phyloP scores from a whole-genome alignment of 2,888 invertebrate species.

The Leptothorax acervorum region DNA sequence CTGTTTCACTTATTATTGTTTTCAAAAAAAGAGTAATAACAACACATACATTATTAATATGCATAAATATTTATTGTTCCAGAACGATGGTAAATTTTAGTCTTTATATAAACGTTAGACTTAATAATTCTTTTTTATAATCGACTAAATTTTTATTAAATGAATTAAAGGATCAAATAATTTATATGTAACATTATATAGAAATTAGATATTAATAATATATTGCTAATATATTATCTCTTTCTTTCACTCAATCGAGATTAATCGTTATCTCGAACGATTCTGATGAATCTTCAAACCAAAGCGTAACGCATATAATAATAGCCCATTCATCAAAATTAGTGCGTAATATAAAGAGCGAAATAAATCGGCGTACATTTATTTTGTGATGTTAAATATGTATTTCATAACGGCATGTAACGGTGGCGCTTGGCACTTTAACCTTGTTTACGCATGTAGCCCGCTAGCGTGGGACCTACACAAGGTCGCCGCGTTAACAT shows the following conservation, averaged over 20 bases:
- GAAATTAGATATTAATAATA: background rate
- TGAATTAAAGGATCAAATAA: background rate
- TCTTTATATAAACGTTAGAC: background rate
- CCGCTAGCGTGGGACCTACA: background rate
- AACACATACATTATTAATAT: conserved; percentile 4
- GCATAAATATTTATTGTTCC: background rate
- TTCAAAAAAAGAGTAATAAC: conserved; percentile 2
- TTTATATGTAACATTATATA: background rate
- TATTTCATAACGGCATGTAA: background rate
- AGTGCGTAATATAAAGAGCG: background rate
- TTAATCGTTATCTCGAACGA: background rate
- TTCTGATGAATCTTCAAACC: background rate
- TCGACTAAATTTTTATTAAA: background rate
- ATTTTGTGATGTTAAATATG: background rate
- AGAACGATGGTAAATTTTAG: background rate
- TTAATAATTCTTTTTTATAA: background rate
- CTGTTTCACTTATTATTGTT: no score
- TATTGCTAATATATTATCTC: background rate
- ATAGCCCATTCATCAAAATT: conserved; percentile 1
- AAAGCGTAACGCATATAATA: background rate
- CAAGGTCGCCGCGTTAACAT: background rate
- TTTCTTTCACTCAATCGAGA: background rate
- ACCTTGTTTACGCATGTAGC: background rate
- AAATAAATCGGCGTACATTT: conserved; percentile 4
- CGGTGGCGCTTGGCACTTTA: background rate